Percentiles rank a stretch among this genome's conserved stretches.
These are phyloP conservation scores for Sussaba pulchella DNA, from an alignment of 2,888 invertebrate genomes.

Conservation along the genomic window DNA sequence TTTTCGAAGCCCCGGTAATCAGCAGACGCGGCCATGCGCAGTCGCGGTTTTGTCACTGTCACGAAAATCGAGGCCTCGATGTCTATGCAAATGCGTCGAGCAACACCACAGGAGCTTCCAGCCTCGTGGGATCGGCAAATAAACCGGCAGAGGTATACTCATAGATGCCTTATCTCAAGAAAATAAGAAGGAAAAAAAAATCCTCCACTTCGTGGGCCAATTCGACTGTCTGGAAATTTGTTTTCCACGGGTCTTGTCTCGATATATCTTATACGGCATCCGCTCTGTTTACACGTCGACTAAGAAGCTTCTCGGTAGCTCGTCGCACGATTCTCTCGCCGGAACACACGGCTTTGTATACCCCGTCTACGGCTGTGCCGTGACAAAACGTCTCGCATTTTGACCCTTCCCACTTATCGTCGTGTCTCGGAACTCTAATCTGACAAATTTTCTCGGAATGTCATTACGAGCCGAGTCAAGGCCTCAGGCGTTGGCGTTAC, in stretches of 20 bases:
- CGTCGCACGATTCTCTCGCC: not conserved
- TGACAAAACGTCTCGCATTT: conserved; percentile 50
- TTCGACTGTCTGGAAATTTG: conserved; percentile 16
- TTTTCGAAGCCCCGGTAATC: too few species aligned
- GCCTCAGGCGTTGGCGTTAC: conserved; percentile 18
- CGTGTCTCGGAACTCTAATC: conserved; percentile 39
- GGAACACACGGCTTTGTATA: conserved; percentile 15
- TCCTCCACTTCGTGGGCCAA: not conserved
- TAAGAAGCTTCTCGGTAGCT: conserved; percentile 32
- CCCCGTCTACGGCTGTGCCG: conserved; percentile 14
- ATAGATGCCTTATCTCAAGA: conserved; percentile 22
- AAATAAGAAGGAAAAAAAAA: not conserved
- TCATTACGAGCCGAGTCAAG: conserved; percentile 6
- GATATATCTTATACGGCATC: not conserved
- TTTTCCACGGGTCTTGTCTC: conserved; percentile 13
- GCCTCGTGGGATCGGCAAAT: conserved; percentile 67
- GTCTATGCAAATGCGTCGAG: conserved; percentile 14
- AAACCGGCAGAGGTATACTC: conserved; percentile 14
- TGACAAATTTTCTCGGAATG: conserved; percentile 39
- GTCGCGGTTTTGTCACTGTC: too few species aligned
- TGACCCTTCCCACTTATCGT: conserved; percentile 20
- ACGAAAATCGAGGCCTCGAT: too few species aligned
- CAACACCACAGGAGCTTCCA: not conserved
- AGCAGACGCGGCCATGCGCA: too few species aligned
- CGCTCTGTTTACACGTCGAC: conserved; percentile 46